Conservation (phyloP, 2,113 vertebrate species). For the Lepisosteus oculatus region DNA sequence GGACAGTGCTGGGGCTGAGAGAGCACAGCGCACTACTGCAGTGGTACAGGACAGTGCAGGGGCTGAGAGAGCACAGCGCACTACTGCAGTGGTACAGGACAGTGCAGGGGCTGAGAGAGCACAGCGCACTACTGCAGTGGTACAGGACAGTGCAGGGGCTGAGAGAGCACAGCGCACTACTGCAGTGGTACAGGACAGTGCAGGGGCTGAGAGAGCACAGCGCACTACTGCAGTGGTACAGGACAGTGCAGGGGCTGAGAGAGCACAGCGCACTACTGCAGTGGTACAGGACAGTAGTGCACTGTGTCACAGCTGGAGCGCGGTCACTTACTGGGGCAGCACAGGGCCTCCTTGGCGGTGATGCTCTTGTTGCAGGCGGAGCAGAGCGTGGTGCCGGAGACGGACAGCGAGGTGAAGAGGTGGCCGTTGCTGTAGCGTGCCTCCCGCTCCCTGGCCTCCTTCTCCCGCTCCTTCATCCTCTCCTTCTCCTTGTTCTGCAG, state of each 20-base stretch:
- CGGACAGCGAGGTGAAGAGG: slow-evolving; percentile 87
- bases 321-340: slow-evolving; percentile 82
- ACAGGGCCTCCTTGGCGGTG: slow-evolving; percentile 89
- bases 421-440: slow-evolving; percentile 83
- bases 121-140: too few species aligned
- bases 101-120: too few species aligned
- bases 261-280: not conserved
- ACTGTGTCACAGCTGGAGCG: too few species aligned
- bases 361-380: slow-evolving; percentile 92
- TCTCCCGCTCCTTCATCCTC: slow-evolving; percentile 77
- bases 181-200: not conserved
- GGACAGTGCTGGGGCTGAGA: too few species aligned
- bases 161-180: not conserved
- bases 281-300: not conserved
- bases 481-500: slow-evolving; percentile 82
- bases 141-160: not conserved
- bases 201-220: not conserved
- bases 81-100: too few species aligned
- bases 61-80: too few species aligned
- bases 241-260: not conserved
- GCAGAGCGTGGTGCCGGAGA: slow-evolving; percentile 88
- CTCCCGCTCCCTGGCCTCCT: slow-evolving; percentile 82
- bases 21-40: too few species aligned
- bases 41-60: too few species aligned
- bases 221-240: not conserved